A percentile compares a stretch with the other conserved stretches of the same genome.
These are phyloP conservation scores for Cercocebus atys DNA, from an alignment of 2,113 vertebrate genomes.

Conservation along the genomic window DNA sequence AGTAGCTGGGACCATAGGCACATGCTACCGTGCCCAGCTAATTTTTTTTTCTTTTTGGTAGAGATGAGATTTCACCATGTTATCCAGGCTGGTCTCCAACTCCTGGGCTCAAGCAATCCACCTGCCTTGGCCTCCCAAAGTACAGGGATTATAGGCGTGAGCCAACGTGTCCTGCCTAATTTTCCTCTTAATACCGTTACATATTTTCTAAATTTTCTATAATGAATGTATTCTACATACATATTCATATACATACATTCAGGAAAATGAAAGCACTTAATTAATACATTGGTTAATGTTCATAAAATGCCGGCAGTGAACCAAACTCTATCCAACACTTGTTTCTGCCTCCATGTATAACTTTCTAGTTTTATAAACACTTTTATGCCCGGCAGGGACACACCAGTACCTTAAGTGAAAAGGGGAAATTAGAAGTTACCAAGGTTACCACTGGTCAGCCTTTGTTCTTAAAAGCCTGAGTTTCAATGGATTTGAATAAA, in stretches of 20 bases:
- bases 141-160: too few relatives aligned
- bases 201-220: background rate
- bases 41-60: too few relatives aligned
- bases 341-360: background rate
- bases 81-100: too few relatives aligned
- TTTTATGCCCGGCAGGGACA: background rate
- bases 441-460: background rate
- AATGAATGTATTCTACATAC: background rate
- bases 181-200: background rate
- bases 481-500: background rate
- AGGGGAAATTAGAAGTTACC: background rate
- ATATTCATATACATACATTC: background rate
- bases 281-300: background rate
- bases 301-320: background rate
- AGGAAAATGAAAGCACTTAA: background rate
- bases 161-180: background rate
- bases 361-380: constrained; percentile 1
- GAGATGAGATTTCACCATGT: too few relatives aligned
- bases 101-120: too few relatives aligned
- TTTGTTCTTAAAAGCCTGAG: background rate
- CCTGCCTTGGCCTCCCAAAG: too few relatives aligned
- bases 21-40: too few relatives aligned
- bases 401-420: background rate
- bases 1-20: too few relatives aligned
- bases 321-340: background rate